Base-by-base conservation (phyloP, 2,888 invertebrate genomes). In the Anthrax anthrax region DNA sequence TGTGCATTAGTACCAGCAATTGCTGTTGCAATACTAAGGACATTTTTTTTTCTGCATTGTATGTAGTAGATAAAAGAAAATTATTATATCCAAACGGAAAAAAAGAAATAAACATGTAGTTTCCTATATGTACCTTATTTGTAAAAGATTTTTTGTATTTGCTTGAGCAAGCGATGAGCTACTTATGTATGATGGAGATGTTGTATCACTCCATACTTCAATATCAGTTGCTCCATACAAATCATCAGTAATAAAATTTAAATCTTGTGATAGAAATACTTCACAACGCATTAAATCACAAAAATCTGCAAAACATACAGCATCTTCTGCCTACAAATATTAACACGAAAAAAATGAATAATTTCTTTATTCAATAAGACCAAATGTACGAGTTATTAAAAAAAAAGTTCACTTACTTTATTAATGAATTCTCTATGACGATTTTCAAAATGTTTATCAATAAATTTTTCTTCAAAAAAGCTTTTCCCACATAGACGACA, bases 201-300 rank as follows among this genome's bases (percentile, higher is more conserved):
- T 78, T 43, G 78, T 74, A 62, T 86, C 86, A 55, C 83, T 78
- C 87, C 87, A 88, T 51, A 87, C 79, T 71, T 87, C 86, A 52
- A 87, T 77, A 59, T 87, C 87, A 9, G 87, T 87, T 59, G 80
- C 75, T 18, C 76, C 74, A 52, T 73, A 77, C 39, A 77, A 75
- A 58, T 78, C 78, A 51, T 79, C 80, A 53, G 77, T 73, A 58
- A 78, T 67, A 37, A 73, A 58, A 50, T 70, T 74, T 43, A 72
- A 71, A 51, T 84, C 84, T 62, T 84, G 81, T 50, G 81, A 80
- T 54, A 81, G 75, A 56, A 90, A 72, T 44, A 92, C 88, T 65
- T 91, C 89, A 69, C 94, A 94, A 56, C 94, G 79, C 84, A 94
- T 90, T 58, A 94, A 87, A 71, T 94, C 92, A 74, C 94, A 95